A percentile compares a stretch with the other conserved stretches of the same genome.
Conservation (phyloP, 2,113 vertebrate genomes). For the Pollimyrus isidori region DNA sequence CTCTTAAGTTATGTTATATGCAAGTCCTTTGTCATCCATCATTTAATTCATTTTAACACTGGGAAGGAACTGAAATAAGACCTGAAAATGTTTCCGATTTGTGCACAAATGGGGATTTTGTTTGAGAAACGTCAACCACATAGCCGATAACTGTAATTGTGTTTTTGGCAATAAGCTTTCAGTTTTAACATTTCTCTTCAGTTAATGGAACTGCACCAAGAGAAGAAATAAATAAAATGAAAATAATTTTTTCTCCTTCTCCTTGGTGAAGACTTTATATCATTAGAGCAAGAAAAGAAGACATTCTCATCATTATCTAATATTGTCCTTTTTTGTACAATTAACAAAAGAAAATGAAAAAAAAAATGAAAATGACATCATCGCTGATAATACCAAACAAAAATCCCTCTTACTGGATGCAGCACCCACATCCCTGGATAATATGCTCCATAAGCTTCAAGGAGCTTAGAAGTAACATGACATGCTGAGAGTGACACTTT, state of each 20-base stretch:
- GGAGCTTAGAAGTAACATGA: background rate
- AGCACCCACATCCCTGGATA: background rate
- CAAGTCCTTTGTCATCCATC: background rate
- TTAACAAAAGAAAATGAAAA: background rate
- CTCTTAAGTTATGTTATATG: background rate
- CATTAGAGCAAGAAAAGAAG: background rate
- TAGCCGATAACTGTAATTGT: background rate
- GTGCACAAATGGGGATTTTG: background rate
- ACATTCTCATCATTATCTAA: background rate
- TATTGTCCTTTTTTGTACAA: background rate
- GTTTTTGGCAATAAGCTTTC: background rate
- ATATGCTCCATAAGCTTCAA: background rate
- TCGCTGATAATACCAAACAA: background rate
- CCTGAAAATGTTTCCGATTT: background rate
- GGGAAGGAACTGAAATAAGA: background rate
- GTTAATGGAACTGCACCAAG: background rate
- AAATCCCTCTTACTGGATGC: background rate
- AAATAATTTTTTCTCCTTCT: background rate
- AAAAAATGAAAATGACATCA: background rate
- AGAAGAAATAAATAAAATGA: background rate
- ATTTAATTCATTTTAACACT: background rate
- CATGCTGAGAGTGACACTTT: background rate
- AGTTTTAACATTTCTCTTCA: background rate
- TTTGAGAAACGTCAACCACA: background rate
- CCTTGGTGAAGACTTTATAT: background rate